These are phyloP conservation scores for Amyelois transitella DNA, from an alignment of 1,140 invertebrate species.

Conservation along the genomic window DNA sequence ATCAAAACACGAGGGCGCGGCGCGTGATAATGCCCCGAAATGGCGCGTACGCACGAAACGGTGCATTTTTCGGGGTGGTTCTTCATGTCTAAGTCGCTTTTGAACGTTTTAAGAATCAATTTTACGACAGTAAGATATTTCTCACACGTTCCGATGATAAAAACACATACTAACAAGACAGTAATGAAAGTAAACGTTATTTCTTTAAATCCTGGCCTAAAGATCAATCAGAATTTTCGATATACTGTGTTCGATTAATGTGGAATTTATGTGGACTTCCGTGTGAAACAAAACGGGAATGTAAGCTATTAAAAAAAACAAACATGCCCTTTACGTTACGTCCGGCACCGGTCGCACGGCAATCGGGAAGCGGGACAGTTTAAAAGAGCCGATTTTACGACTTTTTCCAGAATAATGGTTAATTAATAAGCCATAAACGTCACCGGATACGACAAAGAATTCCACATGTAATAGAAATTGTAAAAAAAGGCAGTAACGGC, in stretches of 20 bases:
- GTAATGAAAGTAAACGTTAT: too few relatives aligned
- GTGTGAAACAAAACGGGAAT: too few relatives aligned
- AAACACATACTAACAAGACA: too few relatives aligned
- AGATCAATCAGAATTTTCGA: too few relatives aligned
- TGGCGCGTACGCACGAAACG: background rate
- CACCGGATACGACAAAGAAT: background rate
- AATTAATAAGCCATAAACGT: background rate
- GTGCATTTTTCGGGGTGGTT: background rate
- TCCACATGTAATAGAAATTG: background rate
- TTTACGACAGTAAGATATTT: background rate
- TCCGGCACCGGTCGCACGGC: background rate
- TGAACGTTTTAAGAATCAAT: background rate
- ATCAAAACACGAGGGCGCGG: slow-evolving; percentile 1
- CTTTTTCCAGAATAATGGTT: background rate
- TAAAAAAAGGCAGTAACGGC: background rate
- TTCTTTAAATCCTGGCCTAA: too few relatives aligned
- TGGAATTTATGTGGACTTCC: too few relatives aligned
- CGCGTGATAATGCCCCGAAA: background rate
- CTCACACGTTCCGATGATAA: background rate
- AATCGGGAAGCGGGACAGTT: background rate
- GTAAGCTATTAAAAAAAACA: background rate
- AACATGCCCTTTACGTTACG: background rate
- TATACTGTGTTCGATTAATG: too few relatives aligned
- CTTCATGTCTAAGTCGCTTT: background rate
- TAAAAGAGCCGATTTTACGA: background rate